Conservation (phyloP, 64 coral and sea anemone species). For the Exaiptasia diaphana region DNA sequence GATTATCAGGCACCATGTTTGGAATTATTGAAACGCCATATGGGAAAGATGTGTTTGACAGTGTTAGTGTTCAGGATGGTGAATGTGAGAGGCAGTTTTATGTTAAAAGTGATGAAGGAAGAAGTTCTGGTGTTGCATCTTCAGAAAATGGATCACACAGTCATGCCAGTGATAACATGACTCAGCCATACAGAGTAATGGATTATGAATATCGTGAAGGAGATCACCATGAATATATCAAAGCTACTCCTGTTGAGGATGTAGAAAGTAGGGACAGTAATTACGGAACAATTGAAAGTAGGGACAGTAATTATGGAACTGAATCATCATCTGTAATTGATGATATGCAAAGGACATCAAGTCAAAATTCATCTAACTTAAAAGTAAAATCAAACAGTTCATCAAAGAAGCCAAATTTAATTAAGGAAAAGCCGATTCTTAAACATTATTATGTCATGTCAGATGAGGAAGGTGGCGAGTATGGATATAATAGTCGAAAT, state of each 20-base stretch:
- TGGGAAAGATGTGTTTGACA: conserved; percentile 79
- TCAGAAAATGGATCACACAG: conserved; percentile 6
- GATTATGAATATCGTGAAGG: conserved; percentile 1
- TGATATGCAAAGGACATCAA: conserved; percentile 52
- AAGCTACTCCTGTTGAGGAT: conserved; percentile 82
- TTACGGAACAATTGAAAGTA: conserved; percentile 96
- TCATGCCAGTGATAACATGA: background rate
- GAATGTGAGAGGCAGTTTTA: conserved; percentile 40
- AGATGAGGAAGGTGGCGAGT: conserved; percentile 10
- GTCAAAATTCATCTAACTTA: background rate
- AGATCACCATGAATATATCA: conserved; percentile 56
- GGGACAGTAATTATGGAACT: conserved; percentile 95
- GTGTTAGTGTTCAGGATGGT: conserved; percentile 76
- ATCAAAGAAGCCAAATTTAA: background rate
- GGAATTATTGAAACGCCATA: conserved; percentile 79
- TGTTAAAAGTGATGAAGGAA: conserved; percentile 25
- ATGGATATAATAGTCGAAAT: background rate
- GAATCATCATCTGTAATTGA: conserved; percentile 74
- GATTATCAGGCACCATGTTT: conserved; percentile 58
- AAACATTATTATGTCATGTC: conserved; percentile 30
- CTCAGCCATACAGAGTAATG: conserved; percentile 25
- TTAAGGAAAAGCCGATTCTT: background rate
- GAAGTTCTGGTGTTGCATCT: conserved; percentile 20
- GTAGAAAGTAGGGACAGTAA: conserved; percentile 87
- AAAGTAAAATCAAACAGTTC: background rate